phyloP scores from a whole-genome alignment of 2,888 invertebrate genomes.

The Gasteruption jaculator region DNA sequence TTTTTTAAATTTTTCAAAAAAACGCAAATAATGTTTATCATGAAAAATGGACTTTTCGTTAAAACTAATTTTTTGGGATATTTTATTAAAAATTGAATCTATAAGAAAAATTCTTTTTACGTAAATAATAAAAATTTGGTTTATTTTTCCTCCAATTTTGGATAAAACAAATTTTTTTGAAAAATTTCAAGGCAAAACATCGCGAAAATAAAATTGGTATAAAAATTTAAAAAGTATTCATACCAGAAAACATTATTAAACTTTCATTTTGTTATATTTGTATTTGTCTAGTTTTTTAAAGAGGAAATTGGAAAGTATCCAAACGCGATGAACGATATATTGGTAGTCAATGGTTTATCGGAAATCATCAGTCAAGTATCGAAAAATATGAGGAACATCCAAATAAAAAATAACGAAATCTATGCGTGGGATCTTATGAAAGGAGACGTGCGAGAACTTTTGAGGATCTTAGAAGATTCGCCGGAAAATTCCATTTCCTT shows the following conservation, averaged over 20 bases:
- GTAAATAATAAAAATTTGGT: too few species aligned
- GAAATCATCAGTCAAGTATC: slow-evolving; percentile 32
- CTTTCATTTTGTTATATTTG: slow-evolving; percentile 8
- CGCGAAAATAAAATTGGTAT: slow-evolving; percentile 4
- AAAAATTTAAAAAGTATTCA: neutral
- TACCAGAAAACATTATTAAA: neutral
- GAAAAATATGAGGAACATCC: slow-evolving; percentile 24
- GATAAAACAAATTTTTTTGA: too few species aligned
- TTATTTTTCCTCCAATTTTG: too few species aligned
- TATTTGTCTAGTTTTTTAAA: too few species aligned
- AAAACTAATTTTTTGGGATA: too few species aligned
- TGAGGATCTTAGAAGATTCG: slow-evolving; percentile 36
- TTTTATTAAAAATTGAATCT: too few species aligned
- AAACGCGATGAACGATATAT: slow-evolving; percentile 25
- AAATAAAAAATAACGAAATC: slow-evolving; percentile 22
- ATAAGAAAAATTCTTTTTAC: too few species aligned
- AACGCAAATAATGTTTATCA: too few species aligned
- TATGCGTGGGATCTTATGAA: slow-evolving; percentile 36
- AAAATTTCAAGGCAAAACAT: too few species aligned
- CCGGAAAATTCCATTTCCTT: slow-evolving; percentile 38
- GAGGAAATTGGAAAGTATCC: too few species aligned
- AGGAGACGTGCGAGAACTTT: slow-evolving; percentile 34
- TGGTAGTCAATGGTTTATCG: slow-evolving; percentile 34
- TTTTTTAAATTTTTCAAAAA: too few species aligned
- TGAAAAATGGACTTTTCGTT: too few species aligned